phyloP scores from a whole-genome alignment of 2,113 vertebrate species.

The Anhinga anhinga region DNA sequence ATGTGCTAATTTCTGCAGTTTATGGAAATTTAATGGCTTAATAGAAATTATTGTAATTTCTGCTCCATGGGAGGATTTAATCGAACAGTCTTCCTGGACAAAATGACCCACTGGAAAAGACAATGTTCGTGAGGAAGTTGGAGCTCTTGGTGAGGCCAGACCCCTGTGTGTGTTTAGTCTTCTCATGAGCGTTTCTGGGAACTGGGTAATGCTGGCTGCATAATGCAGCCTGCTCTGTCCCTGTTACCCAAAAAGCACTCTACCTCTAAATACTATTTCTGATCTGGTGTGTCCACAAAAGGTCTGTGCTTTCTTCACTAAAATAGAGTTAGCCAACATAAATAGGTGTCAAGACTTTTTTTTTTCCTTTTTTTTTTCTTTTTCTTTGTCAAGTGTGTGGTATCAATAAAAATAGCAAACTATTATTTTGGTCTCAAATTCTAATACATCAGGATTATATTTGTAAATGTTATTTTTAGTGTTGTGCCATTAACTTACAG shows the following conservation, averaged over 20 bases:
- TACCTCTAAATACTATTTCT: neutral
- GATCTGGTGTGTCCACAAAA: neutral
- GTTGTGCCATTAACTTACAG: neutral
- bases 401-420: neutral
- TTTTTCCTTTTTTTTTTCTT: too few species aligned
- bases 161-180: neutral
- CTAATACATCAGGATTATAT: neutral
- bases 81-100: neutral
- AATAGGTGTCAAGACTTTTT: neutral
- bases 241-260: neutral
- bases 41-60: neutral
- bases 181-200: neutral
- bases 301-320: neutral
- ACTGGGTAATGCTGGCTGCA: accelerated
- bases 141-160: neutral
- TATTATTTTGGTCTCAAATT: neutral
- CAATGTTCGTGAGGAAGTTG: neutral
- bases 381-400: too few species aligned
- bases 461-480: neutral
- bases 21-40: accelerated
- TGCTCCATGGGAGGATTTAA: neutral
- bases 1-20: neutral
- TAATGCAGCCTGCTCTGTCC: neutral
- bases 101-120: neutral
- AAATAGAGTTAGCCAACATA: neutral